A percentile compares a stretch with the other conserved stretches of the same genome.
These are phyloP conservation scores for Spongia lamella DNA, from an alignment of 37 sponge, comb jelly and placozoan species.

Conservation along the genomic window DNA sequence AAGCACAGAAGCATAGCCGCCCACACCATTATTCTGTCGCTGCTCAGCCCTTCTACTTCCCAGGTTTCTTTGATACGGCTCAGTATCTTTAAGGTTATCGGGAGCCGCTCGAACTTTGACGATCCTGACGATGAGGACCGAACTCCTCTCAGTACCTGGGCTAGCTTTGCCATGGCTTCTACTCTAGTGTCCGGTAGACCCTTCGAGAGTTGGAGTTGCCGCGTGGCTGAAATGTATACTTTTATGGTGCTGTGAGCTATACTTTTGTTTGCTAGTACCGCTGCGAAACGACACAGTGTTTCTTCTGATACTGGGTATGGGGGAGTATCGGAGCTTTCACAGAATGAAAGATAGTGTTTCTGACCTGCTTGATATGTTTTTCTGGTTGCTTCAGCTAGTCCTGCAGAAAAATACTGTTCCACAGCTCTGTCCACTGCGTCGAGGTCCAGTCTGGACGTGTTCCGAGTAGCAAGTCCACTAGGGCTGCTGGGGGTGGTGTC, in stretches of 20 bases:
- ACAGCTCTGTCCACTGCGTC: too few species aligned
- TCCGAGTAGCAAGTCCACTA: constrained; percentile 8
- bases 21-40: constrained; percentile 22
- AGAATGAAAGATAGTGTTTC: constrained; percentile 20
- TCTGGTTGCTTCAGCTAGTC: neutral
- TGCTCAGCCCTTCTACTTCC: neutral
- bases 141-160: constrained; percentile 13
- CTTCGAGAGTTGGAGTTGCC: constrained; percentile 10
- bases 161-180: neutral
- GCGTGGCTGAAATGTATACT: constrained; percentile 41
- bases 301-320: constrained; percentile 28
- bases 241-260: constrained; percentile 7
- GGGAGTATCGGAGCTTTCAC: neutral
- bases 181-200: constrained; percentile 1
- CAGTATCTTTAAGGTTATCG: constrained; percentile 29
- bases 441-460: constrained; percentile 36
- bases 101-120: neutral
- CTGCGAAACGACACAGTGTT: constrained; percentile 11
- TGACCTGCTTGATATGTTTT: constrained; percentile 7
- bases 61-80: neutral
- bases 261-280: neutral
- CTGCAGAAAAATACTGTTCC: constrained; percentile 25
- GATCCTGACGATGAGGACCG: neutral
- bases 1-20: constrained; percentile 22
- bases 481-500: neutral